phyloP scores from a whole-genome alignment of 1,140 invertebrate species.

The Bombus impatiens region DNA sequence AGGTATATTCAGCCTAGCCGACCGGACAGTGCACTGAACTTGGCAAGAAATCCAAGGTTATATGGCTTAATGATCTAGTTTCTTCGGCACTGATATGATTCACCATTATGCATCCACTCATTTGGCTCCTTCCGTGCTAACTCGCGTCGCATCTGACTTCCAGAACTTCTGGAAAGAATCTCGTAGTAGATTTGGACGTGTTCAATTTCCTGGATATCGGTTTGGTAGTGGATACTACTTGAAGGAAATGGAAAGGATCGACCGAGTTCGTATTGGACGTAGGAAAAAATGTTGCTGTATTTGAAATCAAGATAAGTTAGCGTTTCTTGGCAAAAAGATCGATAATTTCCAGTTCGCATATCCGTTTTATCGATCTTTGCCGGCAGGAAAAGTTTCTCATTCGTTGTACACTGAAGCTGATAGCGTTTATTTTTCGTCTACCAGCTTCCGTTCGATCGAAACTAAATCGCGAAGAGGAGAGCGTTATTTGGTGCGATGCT shows the following conservation, averaged over 20 bases:
- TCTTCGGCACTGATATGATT: slow-evolving; percentile 75
- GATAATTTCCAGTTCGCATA: not conserved
- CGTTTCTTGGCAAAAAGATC: not conserved
- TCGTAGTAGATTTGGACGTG: no score
- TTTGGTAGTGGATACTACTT: not conserved
- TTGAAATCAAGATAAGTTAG: no score
- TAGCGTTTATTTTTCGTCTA: no score
- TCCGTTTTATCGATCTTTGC: slow-evolving; percentile 4
- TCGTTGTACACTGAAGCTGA: not conserved
- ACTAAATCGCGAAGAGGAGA: not conserved
- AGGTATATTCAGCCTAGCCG: slow-evolving; percentile 67
- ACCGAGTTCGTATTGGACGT: no score
- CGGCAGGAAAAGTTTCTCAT: not conserved
- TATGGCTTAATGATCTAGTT: slow-evolving; percentile 79
- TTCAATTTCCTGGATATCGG: not conserved
- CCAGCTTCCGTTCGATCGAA: not conserved
- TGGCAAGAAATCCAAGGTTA: slow-evolving; percentile 81
- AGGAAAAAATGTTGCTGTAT: no score
- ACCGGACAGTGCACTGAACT: slow-evolving; percentile 77
- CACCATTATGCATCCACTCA: slow-evolving; percentile 73
- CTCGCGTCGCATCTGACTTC: not conserved
- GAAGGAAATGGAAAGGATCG: not conserved
- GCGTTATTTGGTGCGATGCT: not conserved
- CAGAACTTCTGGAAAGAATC: not conserved
- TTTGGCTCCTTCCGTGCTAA: slow-evolving; percentile 23